Conservation (phyloP, 30 jellyfish, hydroid and myxozoan species). For the Nemopilema nomurai region DNA sequence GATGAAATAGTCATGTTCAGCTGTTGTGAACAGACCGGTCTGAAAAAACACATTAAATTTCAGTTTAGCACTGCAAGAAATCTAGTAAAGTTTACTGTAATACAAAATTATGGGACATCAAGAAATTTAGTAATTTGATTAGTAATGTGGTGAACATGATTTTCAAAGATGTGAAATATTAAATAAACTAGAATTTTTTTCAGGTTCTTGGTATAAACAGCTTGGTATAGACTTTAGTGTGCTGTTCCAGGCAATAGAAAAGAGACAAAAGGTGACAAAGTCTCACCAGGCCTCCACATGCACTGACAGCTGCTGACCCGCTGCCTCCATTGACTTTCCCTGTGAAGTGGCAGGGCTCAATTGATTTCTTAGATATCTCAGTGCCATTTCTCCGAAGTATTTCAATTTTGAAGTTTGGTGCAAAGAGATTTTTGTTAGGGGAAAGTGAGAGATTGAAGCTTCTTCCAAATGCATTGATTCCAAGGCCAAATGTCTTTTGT, state of each 20-base stretch:
- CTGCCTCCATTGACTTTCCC: constrained; percentile 72
- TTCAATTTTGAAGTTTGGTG: constrained; percentile 90
- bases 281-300: constrained; percentile 91
- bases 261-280: no score
- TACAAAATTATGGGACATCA: no score
- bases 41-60: no score
- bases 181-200: no score
- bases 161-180: no score
- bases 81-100: no score
- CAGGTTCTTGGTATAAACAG: no score
- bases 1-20: constrained; percentile 82
- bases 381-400: constrained; percentile 77
- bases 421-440: constrained; percentile 70
- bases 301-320: constrained; percentile 88
- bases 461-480: constrained; percentile 83
- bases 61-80: no score
- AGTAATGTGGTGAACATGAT: no score
- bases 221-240: no score
- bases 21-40: constrained; percentile 85
- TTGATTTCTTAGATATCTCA: constrained; percentile 19
- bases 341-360: constrained; percentile 67
- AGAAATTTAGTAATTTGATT: no score
- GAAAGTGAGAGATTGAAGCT: constrained; percentile 68
- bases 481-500: constrained; percentile 60
- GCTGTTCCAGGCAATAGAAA: no score